A percentile compares a stretch with the other conserved stretches of the same genome.
Conservation (phyloP, 2,888 invertebrate species). For the Lasioglossum leucozonium region DNA sequence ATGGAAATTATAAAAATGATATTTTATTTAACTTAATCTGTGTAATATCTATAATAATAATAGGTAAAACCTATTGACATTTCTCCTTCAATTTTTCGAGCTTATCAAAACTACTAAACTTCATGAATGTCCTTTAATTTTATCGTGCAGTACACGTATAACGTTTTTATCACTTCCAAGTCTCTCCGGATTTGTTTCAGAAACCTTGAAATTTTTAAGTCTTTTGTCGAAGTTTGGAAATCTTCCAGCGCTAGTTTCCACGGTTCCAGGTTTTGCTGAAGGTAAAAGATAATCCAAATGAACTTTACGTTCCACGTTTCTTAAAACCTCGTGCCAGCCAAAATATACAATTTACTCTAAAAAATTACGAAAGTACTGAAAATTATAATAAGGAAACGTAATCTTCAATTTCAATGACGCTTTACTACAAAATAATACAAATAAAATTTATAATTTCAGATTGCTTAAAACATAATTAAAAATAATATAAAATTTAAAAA, state of each 20-base stretch:
- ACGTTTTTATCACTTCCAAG: conserved; percentile 10
- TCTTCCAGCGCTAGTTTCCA: conserved; percentile 8
- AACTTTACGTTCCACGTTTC: background rate
- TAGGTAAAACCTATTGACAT: background rate
- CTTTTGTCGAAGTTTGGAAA: conserved; percentile 9
- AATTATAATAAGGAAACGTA: background rate
- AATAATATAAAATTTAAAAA: too few relatives aligned
- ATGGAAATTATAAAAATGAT: background rate
- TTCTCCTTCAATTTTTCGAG: background rate
- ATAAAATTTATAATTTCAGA: background rate
- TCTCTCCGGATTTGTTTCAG: background rate
- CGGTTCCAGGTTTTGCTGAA: background rate
- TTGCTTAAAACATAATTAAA: background rate
- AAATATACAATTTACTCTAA: background rate
- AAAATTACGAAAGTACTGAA: background rate
- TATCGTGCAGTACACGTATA: background rate
- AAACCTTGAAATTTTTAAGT: conserved; percentile 16
- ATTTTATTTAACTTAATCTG: background rate
- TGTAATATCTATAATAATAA: too few relatives aligned
- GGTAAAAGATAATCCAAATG: background rate
- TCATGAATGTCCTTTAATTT: background rate
- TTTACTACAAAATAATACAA: background rate
- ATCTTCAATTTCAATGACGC: background rate
- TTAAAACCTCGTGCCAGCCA: background rate
- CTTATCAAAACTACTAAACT: background rate